phyloP scores from a whole-genome alignment of 2,113 vertebrate species.

The Peromyscus californicus region DNA sequence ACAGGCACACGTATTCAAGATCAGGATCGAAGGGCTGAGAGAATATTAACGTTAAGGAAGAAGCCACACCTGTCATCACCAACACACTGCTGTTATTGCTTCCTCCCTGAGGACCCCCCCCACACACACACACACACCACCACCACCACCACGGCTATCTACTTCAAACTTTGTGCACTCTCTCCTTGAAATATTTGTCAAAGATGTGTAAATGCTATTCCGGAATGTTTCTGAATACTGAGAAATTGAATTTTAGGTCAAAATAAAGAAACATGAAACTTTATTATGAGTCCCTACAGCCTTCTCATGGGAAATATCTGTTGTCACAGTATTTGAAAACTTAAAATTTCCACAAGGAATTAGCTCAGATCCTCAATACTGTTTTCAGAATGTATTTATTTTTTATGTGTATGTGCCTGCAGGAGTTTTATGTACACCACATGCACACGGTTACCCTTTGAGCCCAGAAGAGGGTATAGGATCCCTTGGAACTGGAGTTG shows the following conservation, averaged over 20 bases:
- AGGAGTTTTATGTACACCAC: neutral
- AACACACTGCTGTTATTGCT: neutral
- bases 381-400: neutral
- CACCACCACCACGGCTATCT: neutral
- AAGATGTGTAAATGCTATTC: neutral
- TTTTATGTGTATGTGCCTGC: neutral
- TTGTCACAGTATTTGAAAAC: neutral
- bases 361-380: neutral
- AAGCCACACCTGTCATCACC: neutral
- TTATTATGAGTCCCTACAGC: neutral
- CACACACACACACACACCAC: neutral
- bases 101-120: neutral
- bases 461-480: neutral
- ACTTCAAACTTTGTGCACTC: neutral
- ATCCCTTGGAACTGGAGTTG: neutral
- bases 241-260: constrained; percentile 34
- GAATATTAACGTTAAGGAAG: neutral
- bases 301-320: neutral
- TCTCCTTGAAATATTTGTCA: neutral
- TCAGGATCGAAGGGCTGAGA: neutral
- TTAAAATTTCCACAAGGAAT: constrained; percentile 15
- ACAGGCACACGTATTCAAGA: neutral
- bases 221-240: neutral
- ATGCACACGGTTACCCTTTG: no score
- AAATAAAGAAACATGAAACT: neutral